phyloP scores from a whole-genome alignment of 1,140 invertebrate genomes.

The Venustaconcha ellipsiformis region DNA sequence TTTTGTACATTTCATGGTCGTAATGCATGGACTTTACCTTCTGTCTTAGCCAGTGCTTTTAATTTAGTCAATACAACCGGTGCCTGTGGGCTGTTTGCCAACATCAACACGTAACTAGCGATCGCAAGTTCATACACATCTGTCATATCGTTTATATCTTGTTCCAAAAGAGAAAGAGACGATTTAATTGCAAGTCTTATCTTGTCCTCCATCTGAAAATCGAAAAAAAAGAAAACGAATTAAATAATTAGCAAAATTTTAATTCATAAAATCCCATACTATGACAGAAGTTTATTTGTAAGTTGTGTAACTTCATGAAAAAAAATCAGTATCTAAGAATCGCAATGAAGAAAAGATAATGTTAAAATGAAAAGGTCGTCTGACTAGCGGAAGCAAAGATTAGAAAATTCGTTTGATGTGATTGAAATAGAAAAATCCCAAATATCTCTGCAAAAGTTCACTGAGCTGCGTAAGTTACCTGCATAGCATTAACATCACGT shows the following conservation, averaged over 20 bases:
- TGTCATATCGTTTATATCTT: slow-evolving; percentile 13
- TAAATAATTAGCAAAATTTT: background rate
- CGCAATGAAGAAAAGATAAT: no score
- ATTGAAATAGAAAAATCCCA: no score
- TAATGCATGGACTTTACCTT: slow-evolving; percentile 12
- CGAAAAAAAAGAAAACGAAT: background rate
- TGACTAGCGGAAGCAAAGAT: no score
- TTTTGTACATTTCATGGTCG: background rate
- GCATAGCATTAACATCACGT: no score
- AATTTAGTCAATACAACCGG: slow-evolving; percentile 8
- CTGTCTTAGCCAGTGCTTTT: slow-evolving; percentile 11
- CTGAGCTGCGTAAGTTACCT: no score
- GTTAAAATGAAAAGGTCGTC: no score
- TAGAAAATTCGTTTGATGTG: no score
- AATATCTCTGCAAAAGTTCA: no score
- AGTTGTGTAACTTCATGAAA: no score
- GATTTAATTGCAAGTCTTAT: slow-evolving; percentile 7
- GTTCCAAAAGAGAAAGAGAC: slow-evolving; percentile 8
- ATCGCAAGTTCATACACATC: slow-evolving; percentile 32
- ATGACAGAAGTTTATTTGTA: no score
- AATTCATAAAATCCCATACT: no score
- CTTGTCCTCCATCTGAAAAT: background rate
- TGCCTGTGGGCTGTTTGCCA: slow-evolving; percentile 15
- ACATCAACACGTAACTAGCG: slow-evolving; percentile 10
- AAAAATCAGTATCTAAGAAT: no score